These are phyloP conservation scores for Lucinisca nassula DNA, from an alignment of 2,888 invertebrate genomes.

Conservation along the genomic window DNA sequence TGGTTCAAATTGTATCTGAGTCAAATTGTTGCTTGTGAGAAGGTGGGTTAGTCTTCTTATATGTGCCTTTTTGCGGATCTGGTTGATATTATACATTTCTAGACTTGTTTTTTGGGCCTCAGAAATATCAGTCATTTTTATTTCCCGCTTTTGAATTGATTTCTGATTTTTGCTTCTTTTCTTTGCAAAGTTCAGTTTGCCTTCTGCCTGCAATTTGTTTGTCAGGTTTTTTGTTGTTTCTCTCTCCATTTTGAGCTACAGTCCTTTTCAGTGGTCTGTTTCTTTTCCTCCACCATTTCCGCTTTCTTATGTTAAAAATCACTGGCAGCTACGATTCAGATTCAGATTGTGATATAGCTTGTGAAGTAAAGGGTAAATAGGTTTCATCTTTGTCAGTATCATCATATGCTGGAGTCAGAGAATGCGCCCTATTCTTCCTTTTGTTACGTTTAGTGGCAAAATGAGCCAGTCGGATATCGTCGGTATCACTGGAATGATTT, in stretches of 20 bases:
- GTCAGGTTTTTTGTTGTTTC: background rate
- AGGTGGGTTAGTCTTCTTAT: background rate
- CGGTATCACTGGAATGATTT: no score
- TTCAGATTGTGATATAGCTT: background rate
- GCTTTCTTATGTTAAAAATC: background rate
- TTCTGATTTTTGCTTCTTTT: background rate
- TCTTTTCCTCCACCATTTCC: background rate
- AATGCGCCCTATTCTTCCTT: background rate
- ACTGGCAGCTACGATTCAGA: background rate
- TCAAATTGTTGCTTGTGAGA: background rate
- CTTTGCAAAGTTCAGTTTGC: background rate
- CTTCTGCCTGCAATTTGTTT: background rate
- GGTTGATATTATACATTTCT: background rate
- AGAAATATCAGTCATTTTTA: background rate
- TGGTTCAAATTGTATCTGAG: background rate
- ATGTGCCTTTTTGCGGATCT: background rate
- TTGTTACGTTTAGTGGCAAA: no score
- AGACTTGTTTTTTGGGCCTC: background rate
- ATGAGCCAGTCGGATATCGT: no score
- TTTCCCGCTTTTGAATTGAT: background rate
- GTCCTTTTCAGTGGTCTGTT: background rate
- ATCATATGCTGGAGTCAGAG: background rate
- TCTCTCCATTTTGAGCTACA: background rate
- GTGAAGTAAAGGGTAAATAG: background rate
- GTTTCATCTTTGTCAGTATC: slow-evolving; percentile 2